Base-by-base conservation (phyloP, 2,888 invertebrate species). In the Andrena minutula region DNA sequence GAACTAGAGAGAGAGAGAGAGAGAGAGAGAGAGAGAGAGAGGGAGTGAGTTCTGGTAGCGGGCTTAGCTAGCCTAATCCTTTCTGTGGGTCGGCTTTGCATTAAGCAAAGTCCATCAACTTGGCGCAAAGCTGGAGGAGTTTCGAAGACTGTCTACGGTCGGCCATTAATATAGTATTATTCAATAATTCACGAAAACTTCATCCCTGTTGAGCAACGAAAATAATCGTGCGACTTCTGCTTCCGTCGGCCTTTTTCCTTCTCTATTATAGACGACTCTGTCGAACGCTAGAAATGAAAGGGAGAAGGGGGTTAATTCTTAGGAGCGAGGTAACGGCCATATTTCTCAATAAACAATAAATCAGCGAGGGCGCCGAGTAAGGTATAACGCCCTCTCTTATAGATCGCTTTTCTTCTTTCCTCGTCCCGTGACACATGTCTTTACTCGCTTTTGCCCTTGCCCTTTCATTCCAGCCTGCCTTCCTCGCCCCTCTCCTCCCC, bases 281-380 rank as follows among this genome's bases (percentile, higher is more conserved):
- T 76, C 78, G 83, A 78, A 85, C 75, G 68, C 79, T 75, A 65
- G 66, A 69, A 64, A 81, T 49, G 71, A 86, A 64, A 77, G 80
- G 65, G 75, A 63, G 72, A 82, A 88, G 79, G 90, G 90, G 91
- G 92, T 92, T 93, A 93, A 93, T 93, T 92, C 92, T 86, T 86
- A 80, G 87, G 79, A 87, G 86, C 80, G 74, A 65, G 86, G 90
- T 87, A 87, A 89, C 89, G 89, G 90, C 92, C 91, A 93, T 94
- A 94, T 93, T 94, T 94, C 94, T 93, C 93, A 93, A 94, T 94
- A 93, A 93, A 93, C 93, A 89, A 94, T 94, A 93, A 93, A 94
- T 94, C 93, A 93, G 89, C 88, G 74, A 84, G 87, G 89, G 88
- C 89, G 90, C 89, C 81, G 78, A 81, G 83, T 79, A 86, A 88